Base-by-base conservation (phyloP, 2,888 invertebrate genomes). In the Leucoptera coffeella region DNA sequence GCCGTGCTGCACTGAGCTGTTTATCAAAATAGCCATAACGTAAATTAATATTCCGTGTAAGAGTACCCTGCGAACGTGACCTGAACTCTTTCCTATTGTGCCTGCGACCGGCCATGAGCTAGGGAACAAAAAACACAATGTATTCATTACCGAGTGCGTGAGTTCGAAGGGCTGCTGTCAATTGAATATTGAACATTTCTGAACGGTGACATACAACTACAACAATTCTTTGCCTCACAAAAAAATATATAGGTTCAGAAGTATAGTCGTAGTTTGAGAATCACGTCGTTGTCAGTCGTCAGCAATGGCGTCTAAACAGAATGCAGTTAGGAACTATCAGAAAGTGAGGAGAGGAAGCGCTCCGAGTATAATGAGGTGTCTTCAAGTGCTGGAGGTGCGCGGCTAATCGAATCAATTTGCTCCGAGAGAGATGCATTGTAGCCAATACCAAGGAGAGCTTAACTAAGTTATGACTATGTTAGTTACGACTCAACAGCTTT, bases 401-500 rank as follows among this genome's bases (percentile, higher is more conserved):
- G 55, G 56, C 57, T 67, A 67, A 69, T 67, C 53, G 54, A 67
- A 65, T 67, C 64, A 69, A 62, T 64, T 53, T 52, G n/a, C n/a
- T n/a, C n/a, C n/a, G n/a, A n/a, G n/a, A n/a, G 52, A 46, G 52
- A 56, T 50, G 52, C 55, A 52, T 41, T 47, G 53, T 47, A 57
- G 56, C 54, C 52, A 17, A 45, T 50, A 45, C 58, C 52, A 55
- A 55, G 47, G 53, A 53, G 50, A 50, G 50, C 46, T 51, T 64
- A 65, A 67, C 65, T 64, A 53, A 64, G 62, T 67, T 64, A 62
- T 56, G 58, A 61, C 45, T 59, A 65, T 59, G 60, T 51, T 49
- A 49, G 50, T 47, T 54, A 56, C 56, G 59, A 56, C 48, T 51
- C 45, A n/a, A 8, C n/a, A 17, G 17, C 6, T 9, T 9, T 7